Evolutionary conservation across 2,113 vertebrate genomes (phyloP), one percentile per base, ranked within the genome.

Genomic region (Gambusia holbrooki): DNA sequence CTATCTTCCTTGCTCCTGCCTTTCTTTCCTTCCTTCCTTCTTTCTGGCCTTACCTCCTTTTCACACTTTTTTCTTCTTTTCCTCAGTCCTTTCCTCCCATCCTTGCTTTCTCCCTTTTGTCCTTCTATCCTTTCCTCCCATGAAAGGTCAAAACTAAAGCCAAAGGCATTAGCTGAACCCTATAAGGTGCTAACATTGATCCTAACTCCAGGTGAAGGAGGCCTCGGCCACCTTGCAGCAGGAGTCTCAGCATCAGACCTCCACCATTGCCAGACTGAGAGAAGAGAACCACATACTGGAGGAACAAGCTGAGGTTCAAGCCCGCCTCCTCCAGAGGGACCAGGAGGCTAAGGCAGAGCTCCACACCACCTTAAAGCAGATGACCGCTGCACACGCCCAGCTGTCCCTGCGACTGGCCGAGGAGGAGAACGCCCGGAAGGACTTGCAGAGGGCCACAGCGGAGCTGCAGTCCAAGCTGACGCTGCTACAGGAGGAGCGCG

Each of bases 201-300:
- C 11, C 6, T 54, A 25, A 72, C 65, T n/a, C 17, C 40, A 96
- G 87, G 86, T 93, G 54, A 91, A 89, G 40, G 94, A 94, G 45
- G 92, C 93, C 74, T 92, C 93, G 6, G 87, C 91, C 10, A 88
- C 88, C 40, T 81, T 97, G 40, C 93, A 97, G 81, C 88, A 91
- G 72, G 95, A 97, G 78, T 62, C 93, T 68, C 93, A 87, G 85
- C 93, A 82, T 30, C 96, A 97, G 73, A 81, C 66, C 1, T 63
- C 88, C 66, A n/a, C 92, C 73, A 95, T 95, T 73, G 87, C 78
- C 29, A 92, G 94, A 75, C 73, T 96, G 25, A 91, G 87, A 84
- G 87, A 89, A 71, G 96, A 98, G 84, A 97, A 96, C 80, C 84
- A 94, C 19, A 92, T 75, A 42, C 93, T 98, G 77, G 92, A 95